These are phyloP conservation scores for Boleophthalmus pectinirostris DNA, from an alignment of 2,113 vertebrate species.

Conservation along the genomic window DNA sequence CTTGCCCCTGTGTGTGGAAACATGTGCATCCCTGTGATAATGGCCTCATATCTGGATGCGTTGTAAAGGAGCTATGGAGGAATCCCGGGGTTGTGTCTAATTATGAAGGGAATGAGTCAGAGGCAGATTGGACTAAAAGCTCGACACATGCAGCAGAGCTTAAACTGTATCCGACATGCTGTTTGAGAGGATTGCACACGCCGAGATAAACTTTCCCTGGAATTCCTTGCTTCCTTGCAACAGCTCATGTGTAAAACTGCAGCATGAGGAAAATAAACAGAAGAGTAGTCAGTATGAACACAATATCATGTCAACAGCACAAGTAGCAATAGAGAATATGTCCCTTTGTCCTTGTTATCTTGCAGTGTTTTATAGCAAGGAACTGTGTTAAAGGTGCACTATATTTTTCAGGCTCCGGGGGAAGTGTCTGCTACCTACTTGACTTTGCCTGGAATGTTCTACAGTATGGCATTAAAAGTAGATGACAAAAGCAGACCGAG, in stretches of 20 bases:
- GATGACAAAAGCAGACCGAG: too few relatives aligned
- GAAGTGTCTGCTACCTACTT: too few relatives aligned
- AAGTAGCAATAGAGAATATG: too few relatives aligned
- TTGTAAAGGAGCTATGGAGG: slow-evolving; percentile 32
- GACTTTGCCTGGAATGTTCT: too few relatives aligned
- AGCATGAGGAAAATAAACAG: neutral
- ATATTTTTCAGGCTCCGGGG: too few relatives aligned
- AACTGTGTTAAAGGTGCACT: neutral
- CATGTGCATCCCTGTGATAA: slow-evolving; percentile 63
- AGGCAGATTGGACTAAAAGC: slow-evolving; percentile 19
- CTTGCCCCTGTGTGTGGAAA: slow-evolving; percentile 40
- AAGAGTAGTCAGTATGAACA: neutral
- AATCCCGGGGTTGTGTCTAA: slow-evolving; percentile 47
- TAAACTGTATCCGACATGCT: slow-evolving; percentile 22
- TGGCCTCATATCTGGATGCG: slow-evolving; percentile 49
- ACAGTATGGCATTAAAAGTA: too few relatives aligned
- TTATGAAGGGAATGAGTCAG: slow-evolving; percentile 47
- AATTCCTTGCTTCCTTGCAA: slow-evolving; percentile 2
- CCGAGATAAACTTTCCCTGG: slow-evolving; percentile 9
- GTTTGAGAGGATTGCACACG: slow-evolving; percentile 17
- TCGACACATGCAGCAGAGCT: slow-evolving; percentile 24
- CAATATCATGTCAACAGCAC: neutral
- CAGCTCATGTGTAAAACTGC: neutral
- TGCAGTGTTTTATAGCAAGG: neutral
- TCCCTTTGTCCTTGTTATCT: neutral